phyloP scores from a whole-genome alignment of 1,140 invertebrate species.

The Leptoteleia sp. region DNA sequence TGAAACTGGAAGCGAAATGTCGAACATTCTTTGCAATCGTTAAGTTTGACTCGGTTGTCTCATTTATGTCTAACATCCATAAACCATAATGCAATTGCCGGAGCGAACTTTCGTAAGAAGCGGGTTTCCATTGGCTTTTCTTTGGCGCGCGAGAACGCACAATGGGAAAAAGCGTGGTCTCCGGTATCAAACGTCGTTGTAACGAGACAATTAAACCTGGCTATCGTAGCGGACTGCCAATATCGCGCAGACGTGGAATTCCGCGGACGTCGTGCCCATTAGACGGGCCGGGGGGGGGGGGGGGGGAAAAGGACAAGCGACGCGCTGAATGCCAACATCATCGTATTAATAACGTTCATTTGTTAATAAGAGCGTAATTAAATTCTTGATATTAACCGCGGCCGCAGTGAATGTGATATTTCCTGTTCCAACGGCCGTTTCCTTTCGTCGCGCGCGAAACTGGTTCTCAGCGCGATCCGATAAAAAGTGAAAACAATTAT shows the following conservation, averaged over 20 bases:
- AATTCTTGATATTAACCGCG: slow-evolving; percentile 28
- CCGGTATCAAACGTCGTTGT: slow-evolving; percentile 54
- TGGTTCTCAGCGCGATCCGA: slow-evolving; percentile 13
- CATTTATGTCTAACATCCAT: slow-evolving; percentile 56
- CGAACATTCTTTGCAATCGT: slow-evolving; percentile 31
- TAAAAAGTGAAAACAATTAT: slow-evolving; percentile 41
- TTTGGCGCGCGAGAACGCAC: slow-evolving; percentile 37
- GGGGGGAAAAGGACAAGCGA: slow-evolving; percentile 45
- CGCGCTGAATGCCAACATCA: slow-evolving; percentile 29
- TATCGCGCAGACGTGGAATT: slow-evolving; percentile 50
- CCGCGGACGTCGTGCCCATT: slow-evolving; percentile 52
- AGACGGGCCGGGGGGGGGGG: slow-evolving; percentile 25
- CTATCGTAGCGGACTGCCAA: slow-evolving; percentile 45
- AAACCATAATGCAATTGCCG: slow-evolving; percentile 62
- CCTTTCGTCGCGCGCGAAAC: slow-evolving; percentile 21
- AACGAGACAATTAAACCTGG: slow-evolving; percentile 70
- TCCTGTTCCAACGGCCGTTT: slow-evolving; percentile 19
- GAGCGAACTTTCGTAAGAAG: slow-evolving; percentile 52
- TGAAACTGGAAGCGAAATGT: slow-evolving; percentile 1
- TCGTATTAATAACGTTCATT: slow-evolving; percentile 59
- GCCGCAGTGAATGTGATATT: slow-evolving; percentile 49
- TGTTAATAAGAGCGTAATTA: slow-evolving; percentile 52
- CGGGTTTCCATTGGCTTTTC: slow-evolving; percentile 60
- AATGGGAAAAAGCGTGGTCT: slow-evolving; percentile 55
- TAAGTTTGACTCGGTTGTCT: slow-evolving; percentile 35